These are phyloP conservation scores for Mythimna impura DNA, from an alignment of 2,888 invertebrate genomes.

Conservation along the genomic window DNA sequence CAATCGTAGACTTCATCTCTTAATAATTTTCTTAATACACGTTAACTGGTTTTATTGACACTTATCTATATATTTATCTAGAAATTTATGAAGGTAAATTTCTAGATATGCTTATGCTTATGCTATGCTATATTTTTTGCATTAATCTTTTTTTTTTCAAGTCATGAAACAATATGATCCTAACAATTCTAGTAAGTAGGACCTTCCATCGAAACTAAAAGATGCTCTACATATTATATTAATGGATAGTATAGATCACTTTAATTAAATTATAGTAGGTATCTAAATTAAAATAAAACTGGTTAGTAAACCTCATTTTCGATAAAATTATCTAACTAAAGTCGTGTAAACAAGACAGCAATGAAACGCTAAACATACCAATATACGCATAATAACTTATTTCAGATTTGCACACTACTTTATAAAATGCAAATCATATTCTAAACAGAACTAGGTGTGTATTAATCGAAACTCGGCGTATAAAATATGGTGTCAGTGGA, in stretches of 20 bases:
- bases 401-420: constrained; percentile 61
- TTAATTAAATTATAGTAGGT: background rate
- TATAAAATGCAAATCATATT: constrained; percentile 73
- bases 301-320: background rate
- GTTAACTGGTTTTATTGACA: background rate
- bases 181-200: background rate
- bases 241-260: background rate
- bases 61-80: too few relatives aligned
- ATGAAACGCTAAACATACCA: constrained; percentile 29
- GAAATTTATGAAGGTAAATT: too few relatives aligned
- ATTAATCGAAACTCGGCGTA: constrained; percentile 68
- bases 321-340: constrained; percentile 7
- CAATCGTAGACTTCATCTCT: constrained; percentile 57
- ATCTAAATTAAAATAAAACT: background rate
- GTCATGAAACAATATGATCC: too few relatives aligned
- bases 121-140: too few relatives aligned
- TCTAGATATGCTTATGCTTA: too few relatives aligned
- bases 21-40: constrained; percentile 28
- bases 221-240: background rate
- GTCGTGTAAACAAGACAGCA: constrained; percentile 13
- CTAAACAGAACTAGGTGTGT: constrained; percentile 60
- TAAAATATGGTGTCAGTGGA: constrained; percentile 69
- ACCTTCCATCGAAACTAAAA: background rate
- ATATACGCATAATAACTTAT: constrained; percentile 26
- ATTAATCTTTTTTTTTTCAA: background rate